Evolutionary conservation across 2,797 vertebrate species (phyloP).

Genomic region (Micropoecilia bifurca): DNA sequence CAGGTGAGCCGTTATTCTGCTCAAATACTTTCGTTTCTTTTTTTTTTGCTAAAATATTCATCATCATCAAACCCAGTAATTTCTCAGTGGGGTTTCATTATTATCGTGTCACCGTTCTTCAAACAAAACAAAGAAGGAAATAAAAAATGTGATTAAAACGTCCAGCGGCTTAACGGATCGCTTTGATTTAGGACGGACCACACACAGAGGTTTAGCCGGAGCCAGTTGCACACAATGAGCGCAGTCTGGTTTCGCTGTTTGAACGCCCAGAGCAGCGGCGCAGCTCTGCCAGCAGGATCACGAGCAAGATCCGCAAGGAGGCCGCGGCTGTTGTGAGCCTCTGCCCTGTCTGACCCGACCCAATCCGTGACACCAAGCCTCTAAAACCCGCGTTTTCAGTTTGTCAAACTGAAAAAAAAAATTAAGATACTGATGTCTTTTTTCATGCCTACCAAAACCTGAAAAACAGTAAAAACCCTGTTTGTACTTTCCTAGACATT

Average conservation of each 20-base stretch:
- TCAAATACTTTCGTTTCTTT: background rate
- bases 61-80: background rate
- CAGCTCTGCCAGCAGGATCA: constrained; percentile 19
- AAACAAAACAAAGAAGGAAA: constrained; percentile 8
- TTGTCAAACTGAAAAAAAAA: background rate
- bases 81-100: background rate
- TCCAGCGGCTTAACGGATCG: background rate
- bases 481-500: background rate
- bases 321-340: constrained; percentile 6
- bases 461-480: background rate
- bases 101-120: constrained; percentile 3
- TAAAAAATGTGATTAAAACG: constrained; percentile 19
- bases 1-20: background rate
- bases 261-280: constrained; percentile 21
- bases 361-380: constrained; percentile 44
- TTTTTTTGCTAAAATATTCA: constrained; percentile 9
- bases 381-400: constrained; percentile 59
- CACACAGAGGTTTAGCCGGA: constrained; percentile 21
- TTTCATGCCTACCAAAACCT: background rate
- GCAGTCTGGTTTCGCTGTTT: constrained; percentile 21
- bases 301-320: constrained; percentile 17
- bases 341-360: constrained; percentile 49
- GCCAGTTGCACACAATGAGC: constrained; percentile 7
- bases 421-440: background rate
- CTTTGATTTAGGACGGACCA: constrained; percentile 22